Conservation (phyloP, 2,888 invertebrate species). For the Notodonta dromedarius region DNA sequence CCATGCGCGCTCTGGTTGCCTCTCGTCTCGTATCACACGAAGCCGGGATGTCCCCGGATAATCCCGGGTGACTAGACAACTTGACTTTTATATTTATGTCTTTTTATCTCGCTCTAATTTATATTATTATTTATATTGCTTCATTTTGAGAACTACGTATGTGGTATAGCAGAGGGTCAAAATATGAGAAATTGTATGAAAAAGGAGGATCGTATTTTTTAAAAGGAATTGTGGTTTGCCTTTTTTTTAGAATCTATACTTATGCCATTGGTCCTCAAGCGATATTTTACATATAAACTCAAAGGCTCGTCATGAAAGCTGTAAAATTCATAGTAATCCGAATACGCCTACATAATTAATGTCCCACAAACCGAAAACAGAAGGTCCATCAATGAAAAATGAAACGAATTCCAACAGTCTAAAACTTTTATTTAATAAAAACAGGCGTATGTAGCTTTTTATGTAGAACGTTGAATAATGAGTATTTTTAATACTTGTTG, state of each 20-base stretch:
- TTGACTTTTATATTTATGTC: conserved; percentile 9
- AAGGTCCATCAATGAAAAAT: not conserved
- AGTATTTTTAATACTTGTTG: too few species aligned
- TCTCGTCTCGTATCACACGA: conserved; percentile 10
- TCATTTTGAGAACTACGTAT: too few species aligned
- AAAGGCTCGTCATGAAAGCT: not conserved
- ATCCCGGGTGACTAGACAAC: conserved; percentile 15
- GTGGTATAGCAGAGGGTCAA: too few species aligned
- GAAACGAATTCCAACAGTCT: not conserved
- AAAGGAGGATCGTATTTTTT: too few species aligned
- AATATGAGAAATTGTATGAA: too few species aligned
- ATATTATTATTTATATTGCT: too few species aligned
- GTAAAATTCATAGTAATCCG: not conserved
- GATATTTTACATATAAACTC: not conserved
- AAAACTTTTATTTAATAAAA: not conserved
- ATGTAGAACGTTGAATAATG: too few species aligned
- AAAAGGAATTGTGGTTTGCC: too few species aligned
- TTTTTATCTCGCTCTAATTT: conserved; percentile 6
- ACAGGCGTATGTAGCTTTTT: not conserved
- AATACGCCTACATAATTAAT: not conserved
- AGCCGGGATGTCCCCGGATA: conserved; percentile 4
- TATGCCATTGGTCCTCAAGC: too few species aligned
- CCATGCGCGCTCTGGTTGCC: not conserved
- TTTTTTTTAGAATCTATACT: conserved; percentile 8
- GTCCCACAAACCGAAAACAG: not conserved